Percentiles rank a stretch among this genome's conserved stretches.
Conservation (phyloP, 2,888 invertebrate species). For the Gisinianus flammeolus region DNA sequence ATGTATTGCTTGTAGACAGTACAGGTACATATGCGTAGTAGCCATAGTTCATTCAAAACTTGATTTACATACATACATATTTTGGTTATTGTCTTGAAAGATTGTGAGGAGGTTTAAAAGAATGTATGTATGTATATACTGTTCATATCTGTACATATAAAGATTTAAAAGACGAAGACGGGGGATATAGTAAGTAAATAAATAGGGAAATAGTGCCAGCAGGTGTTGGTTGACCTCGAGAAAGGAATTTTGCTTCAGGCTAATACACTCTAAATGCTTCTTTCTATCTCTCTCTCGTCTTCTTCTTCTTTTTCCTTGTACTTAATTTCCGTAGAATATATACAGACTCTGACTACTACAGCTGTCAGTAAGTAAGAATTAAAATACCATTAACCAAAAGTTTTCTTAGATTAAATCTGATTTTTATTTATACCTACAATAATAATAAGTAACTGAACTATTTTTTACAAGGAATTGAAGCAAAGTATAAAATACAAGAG, state of each 20-base stretch:
- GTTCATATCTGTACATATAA: not conserved
- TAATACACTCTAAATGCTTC: conserved; percentile 11
- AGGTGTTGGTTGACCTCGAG: conserved; percentile 38
- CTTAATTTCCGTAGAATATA: not conserved
- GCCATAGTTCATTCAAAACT: not conserved
- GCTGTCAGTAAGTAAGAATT: not conserved
- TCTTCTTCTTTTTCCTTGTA: conserved; percentile 1
- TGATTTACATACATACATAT: not conserved
- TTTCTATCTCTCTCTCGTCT: not conserved
- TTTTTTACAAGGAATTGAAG: too few relatives aligned
- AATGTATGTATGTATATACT: not conserved
- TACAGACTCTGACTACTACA: not conserved
- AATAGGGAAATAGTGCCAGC: not conserved
- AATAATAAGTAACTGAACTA: too few relatives aligned
- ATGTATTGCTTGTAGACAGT: too few relatives aligned
- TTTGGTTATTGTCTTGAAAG: not conserved
- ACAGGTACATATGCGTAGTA: too few relatives aligned
- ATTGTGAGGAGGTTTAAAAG: not conserved
- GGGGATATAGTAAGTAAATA: not conserved
- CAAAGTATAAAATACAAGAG: not conserved
- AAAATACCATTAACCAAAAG: not conserved
- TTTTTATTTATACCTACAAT: too few relatives aligned
- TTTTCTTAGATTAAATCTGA: too few relatives aligned
- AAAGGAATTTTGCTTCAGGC: conserved; percentile 38
- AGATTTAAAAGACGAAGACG: not conserved